Conservation (phyloP, 2,888 invertebrate species). For the Glaucopsyche alexis region DNA sequence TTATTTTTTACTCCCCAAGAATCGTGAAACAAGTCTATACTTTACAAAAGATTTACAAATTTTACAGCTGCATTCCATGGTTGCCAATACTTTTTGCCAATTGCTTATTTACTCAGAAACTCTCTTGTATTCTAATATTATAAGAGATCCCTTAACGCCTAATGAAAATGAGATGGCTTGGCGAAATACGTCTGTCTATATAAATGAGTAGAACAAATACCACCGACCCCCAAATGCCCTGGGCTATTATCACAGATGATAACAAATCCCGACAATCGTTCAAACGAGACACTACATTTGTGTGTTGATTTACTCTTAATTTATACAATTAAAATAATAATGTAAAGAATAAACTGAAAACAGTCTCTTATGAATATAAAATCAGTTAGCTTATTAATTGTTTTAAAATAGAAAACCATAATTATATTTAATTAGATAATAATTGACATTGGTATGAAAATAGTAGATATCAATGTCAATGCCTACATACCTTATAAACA, state of each 20-base stretch:
- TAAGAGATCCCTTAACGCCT: conserved; percentile 15
- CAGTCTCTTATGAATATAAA: too few relatives aligned
- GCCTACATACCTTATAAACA: too few relatives aligned
- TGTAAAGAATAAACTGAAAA: too few relatives aligned
- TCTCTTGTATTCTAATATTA: conserved; percentile 21
- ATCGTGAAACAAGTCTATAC: neutral
- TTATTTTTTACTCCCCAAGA: conserved; percentile 1
- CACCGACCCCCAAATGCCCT: conserved; percentile 44
- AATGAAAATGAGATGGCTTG: conserved; percentile 7
- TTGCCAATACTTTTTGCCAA: too few relatives aligned
- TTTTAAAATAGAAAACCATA: too few relatives aligned
- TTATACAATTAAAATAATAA: neutral
- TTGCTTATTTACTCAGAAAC: too few relatives aligned
- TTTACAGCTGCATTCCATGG: too few relatives aligned
- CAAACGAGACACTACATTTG: conserved; percentile 44
- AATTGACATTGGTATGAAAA: too few relatives aligned
- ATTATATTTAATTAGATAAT: too few relatives aligned
- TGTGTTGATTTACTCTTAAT: neutral
- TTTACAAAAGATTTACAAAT: too few relatives aligned
- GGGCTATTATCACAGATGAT: conserved; percentile 55
- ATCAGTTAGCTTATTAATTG: too few relatives aligned
- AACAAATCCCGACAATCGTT: conserved; percentile 57
- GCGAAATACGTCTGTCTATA: conserved; percentile 30
- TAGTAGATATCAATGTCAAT: too few relatives aligned
- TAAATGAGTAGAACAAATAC: conserved; percentile 47